Conservation (phyloP, 2,113 vertebrate genomes). For the Chionodraco myersi region DNA sequence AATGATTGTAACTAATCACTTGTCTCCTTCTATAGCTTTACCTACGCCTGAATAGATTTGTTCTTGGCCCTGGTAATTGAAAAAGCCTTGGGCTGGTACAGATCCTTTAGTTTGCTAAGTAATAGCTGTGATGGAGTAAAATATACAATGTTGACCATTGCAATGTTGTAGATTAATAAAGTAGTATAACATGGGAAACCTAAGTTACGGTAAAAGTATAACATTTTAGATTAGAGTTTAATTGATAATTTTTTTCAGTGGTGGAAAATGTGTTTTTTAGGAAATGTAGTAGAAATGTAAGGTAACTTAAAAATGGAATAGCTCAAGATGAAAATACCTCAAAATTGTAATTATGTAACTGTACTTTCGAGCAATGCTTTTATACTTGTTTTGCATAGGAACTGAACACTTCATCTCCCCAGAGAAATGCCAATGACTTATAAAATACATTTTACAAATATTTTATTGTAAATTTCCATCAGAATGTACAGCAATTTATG, state of each 20-base stretch:
- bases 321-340: background rate
- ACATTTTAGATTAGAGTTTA: too few relatives aligned
- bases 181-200: background rate
- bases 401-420: background rate
- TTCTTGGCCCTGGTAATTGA: background rate
- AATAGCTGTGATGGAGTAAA: background rate
- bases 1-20: background rate
- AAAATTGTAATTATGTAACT: background rate
- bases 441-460: conserved; percentile 69
- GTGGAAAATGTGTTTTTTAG: background rate
- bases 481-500: conserved; percentile 78
- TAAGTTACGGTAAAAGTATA: too few relatives aligned
- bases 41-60: background rate
- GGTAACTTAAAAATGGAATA: background rate
- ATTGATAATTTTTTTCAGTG: too few relatives aligned
- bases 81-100: background rate
- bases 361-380: background rate
- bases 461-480: conserved; percentile 80
- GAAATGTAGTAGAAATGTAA: background rate
- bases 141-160: background rate
- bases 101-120: background rate
- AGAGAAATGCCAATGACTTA: conserved; percentile 9
- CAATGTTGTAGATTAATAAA: background rate
- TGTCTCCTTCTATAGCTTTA: background rate
- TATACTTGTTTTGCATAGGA: too few relatives aligned